Base-by-base conservation (phyloP, 35 echinoderm and acorn worm genomes). In the Nesometra sesokonis region DNA sequence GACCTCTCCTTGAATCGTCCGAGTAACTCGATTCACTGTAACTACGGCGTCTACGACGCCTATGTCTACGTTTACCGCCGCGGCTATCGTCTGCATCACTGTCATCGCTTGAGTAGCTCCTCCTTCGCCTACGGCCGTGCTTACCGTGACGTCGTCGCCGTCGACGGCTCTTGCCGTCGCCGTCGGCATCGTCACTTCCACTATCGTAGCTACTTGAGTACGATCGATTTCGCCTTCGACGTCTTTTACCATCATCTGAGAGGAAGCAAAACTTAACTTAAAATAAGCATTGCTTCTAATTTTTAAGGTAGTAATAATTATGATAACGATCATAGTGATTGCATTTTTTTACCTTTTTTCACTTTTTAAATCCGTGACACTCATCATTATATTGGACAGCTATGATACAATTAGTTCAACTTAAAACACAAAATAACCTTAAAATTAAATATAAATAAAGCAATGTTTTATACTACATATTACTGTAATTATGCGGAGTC, bases 21-120 rank as follows among this genome's bases (percentile, higher is more conserved):
- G 52, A 67, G 13, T 13, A 4, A 43, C 38, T 43, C 38, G 38
- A 43, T 11, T 67, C 52, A 67, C 52, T 67, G 52, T 86, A 79
- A 35, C 80, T 80, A 32, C 79, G 13, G n/a, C 87, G 35, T 88
- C 78, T 67, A 27, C 91, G 82, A 85, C 82, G 82, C 31, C 80
- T 86, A 33, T 78, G 38, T 13, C 80, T 37, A n/a, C 78, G 38
- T 81, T 80, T 57, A 1, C 79, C 39, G 35, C 85, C 30, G 77
- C 33, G 32, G 13, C 85, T 37, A 17, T 33, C 37, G 21, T 47
- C 43, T 31, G 83, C 84, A 30, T 88, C 47, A 37, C 78, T 85
- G 21, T 81, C 80, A 37, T 88, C 80, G 31, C 37, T 52, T 29
- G 80, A 79, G 76, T 78, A 77, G 13, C 47, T 86, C 34, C 36